phyloP scores from a whole-genome alignment of 1,140 invertebrate genomes.

The Drosophila bifasciata region DNA sequence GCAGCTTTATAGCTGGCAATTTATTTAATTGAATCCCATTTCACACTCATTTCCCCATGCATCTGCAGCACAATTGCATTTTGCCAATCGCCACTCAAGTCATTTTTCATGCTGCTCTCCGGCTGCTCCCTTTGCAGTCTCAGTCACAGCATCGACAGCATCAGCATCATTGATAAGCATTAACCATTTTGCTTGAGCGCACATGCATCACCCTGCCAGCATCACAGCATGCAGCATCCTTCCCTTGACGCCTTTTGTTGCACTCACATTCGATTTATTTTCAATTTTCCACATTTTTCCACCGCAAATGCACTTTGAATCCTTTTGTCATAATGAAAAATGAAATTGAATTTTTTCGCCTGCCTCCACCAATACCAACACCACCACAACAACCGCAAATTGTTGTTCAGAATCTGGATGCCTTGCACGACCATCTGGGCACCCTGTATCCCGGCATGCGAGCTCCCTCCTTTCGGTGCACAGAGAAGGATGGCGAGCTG shows the following conservation, averaged over 20 bases:
- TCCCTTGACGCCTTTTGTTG: conserved; percentile 65
- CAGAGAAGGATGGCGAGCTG: conserved; percentile 93
- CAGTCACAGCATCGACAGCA: conserved; percentile 33
- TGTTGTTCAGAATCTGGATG: conserved; percentile 92
- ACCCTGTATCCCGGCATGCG: conserved; percentile 97
- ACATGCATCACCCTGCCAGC: conserved; percentile 42
- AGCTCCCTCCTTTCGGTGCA: conserved; percentile 96
- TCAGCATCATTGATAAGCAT: conserved; percentile 74
- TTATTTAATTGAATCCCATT: conserved; percentile 68
- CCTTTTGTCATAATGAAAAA: conserved; percentile 79
- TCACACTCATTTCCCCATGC: conserved; percentile 66
- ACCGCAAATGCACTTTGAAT: conserved; percentile 54
- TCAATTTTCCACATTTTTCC: conserved; percentile 81
- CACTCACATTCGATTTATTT: conserved; percentile 82
- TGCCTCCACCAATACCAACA: conserved; percentile 28
- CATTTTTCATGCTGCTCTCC: conserved; percentile 62
- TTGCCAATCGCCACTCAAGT: conserved; percentile 52
- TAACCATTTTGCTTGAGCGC: conserved; percentile 73
- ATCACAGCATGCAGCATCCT: not conserved
- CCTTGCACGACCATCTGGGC: conserved; percentile 96
- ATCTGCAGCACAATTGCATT: conserved; percentile 52
- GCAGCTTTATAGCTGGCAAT: conserved; percentile 34
- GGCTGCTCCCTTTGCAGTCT: conserved; percentile 41
- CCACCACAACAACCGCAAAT: conserved; percentile 26
- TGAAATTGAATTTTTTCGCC: conserved; percentile 80